Conservation (phyloP, 2,888 invertebrate species). For the Cantharis rustica region DNA sequence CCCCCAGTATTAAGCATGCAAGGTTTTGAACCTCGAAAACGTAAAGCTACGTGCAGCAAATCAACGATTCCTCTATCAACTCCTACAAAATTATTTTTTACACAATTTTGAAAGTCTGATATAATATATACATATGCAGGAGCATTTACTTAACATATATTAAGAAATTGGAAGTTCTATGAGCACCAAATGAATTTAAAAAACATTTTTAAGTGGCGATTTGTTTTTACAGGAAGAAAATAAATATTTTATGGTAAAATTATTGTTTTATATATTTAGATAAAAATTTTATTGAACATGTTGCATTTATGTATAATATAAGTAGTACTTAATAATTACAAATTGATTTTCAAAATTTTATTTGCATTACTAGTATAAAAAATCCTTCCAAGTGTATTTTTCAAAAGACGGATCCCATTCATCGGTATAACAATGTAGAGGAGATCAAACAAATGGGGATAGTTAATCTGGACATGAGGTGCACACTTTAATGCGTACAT, state of each 20-base stretch:
- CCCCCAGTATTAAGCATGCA: background rate
- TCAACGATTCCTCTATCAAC: background rate
- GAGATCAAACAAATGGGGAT: too few relatives aligned
- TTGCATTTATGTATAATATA: background rate
- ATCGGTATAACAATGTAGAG: too few relatives aligned
- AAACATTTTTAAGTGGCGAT: background rate
- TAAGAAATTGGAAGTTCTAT: background rate
- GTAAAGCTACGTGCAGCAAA: background rate
- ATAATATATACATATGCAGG: background rate
- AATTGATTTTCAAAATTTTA: background rate
- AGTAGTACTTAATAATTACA: background rate
- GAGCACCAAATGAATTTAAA: background rate
- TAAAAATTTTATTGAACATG: background rate
- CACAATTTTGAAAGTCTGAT: background rate
- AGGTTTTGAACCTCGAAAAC: background rate
- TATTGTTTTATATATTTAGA: background rate
- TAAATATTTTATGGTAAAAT: background rate
- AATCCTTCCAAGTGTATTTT: background rate
- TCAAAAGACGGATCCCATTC: too few relatives aligned
- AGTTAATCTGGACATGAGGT: too few relatives aligned
- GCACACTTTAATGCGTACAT: too few relatives aligned
- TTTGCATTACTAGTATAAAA: background rate
- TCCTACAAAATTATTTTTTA: background rate
- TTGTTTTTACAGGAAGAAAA: background rate
- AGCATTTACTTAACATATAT: background rate